These are phyloP conservation scores for Poecilobothrus nobilitatus DNA, from an alignment of 2,888 invertebrate species.

Conservation along the genomic window DNA sequence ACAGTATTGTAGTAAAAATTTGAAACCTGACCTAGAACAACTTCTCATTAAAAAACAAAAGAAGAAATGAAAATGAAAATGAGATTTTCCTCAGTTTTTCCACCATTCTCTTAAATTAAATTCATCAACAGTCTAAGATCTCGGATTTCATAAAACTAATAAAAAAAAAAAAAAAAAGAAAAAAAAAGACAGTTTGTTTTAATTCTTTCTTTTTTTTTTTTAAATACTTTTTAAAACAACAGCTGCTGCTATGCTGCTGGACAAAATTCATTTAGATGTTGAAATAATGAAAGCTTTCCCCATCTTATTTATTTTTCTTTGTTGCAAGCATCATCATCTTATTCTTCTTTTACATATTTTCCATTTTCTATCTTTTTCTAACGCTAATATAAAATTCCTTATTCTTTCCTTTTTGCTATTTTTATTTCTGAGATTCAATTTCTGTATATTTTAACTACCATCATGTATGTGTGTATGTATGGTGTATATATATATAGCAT, in stretches of 20 bases:
- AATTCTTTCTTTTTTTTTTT: not conserved
- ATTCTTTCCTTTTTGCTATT: too few species aligned
- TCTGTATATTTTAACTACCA: too few species aligned
- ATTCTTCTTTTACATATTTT: too few species aligned
- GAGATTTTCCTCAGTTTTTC: not conserved
- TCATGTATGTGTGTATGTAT: too few species aligned
- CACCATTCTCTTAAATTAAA: not conserved
- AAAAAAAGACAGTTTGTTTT: not conserved
- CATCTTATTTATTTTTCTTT: too few species aligned
- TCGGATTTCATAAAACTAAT: not conserved
- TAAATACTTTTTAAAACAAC: not conserved
- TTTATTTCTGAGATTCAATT: too few species aligned
- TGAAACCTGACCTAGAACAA: not conserved
- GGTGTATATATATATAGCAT: too few species aligned
- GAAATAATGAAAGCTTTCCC: too few species aligned
- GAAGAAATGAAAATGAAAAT: not conserved
- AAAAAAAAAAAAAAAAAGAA: not conserved
- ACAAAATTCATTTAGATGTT: not conserved
- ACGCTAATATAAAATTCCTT: too few species aligned
- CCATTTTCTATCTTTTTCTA: too few species aligned
- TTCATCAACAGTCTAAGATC: not conserved
- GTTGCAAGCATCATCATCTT: too few species aligned
- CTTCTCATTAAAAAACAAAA: not conserved
- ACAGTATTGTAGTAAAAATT: too few species aligned
- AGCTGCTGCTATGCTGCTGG: not conserved